Base-by-base conservation (phyloP, 2,888 invertebrate genomes). In the Plagodis dolabraria region DNA sequence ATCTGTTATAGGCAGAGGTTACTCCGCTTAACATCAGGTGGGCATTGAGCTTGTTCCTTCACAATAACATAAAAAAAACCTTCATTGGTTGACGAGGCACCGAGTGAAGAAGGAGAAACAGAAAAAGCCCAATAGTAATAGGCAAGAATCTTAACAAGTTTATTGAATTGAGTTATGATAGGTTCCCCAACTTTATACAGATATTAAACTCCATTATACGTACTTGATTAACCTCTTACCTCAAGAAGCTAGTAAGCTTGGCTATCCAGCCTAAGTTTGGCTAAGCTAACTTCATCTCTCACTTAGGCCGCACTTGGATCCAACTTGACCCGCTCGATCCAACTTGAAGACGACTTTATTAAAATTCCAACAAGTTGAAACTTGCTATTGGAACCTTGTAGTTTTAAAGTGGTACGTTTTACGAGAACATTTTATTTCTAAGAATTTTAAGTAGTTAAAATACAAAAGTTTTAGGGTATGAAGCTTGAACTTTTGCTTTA, bases 341-440 rank as follows among this genome's bases (percentile, higher is more conserved):
- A 66, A 60, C 55, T 59, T 53, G 36, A 62, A 55, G 66, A 65
- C 66, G 67, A 76, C 76, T 79, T 79, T 81, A 80, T 80, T 80
- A 79, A 80, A 82, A 80, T 79, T 79, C 75, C 76, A 75, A 80
- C 75, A 74, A 67, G 70, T 71, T 70, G 59, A 68, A 75, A 79
- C 72, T 79, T 75, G 66, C 67, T 74, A 77, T 71, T 75, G 67
- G 69, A 62, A 64, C 66, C 64, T 74, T 75, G 75, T 75, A 71
- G 74, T 72, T 77, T 77, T 65, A 70, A 70, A 59, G 66, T 56
- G 56, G 58, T 48, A 42, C 46, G 36, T 55, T 63, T 50, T 38
- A 38, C 11, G 35, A n/a, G 47, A 47, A 38, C 38, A 22, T 22
- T 48, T 38, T 48, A 36, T 5, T 40, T 40, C 10, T 10, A 10